Conservation (phyloP, 2,888 invertebrate species). For the Euclidia mi region DNA sequence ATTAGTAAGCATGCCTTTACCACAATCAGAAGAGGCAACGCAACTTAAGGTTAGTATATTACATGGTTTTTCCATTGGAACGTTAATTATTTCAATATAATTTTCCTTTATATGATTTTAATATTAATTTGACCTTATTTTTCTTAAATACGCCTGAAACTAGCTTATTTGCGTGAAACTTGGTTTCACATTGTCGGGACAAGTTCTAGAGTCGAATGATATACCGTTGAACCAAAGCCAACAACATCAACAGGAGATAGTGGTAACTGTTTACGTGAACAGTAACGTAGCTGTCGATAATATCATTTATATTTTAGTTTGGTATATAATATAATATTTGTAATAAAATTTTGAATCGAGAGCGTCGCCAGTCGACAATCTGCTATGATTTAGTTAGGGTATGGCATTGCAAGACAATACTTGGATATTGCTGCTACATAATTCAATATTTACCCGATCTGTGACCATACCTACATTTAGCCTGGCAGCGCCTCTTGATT, state of each 20-base stretch:
- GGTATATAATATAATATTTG: too few species aligned
- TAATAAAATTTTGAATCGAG: too few species aligned
- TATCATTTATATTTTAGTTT: slow-evolving; percentile 18
- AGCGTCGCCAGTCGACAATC: too few species aligned
- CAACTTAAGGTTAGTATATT: slow-evolving; percentile 77
- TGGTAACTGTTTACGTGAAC: slow-evolving; percentile 59
- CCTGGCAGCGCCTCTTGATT: too few species aligned
- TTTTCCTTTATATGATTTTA: slow-evolving; percentile 18
- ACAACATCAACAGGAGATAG: slow-evolving; percentile 17
- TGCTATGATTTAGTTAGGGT: too few species aligned
- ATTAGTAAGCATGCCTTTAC: slow-evolving; percentile 93
- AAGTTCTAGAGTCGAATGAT: slow-evolving; percentile 55
- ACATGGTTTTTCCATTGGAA: background rate
- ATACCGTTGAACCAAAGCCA: slow-evolving; percentile 27
- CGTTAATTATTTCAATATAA: slow-evolving; percentile 6
- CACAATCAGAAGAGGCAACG: slow-evolving; percentile 86
- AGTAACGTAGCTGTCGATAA: slow-evolving; percentile 50
- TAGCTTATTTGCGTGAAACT: slow-evolving; percentile 68
- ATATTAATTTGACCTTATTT: slow-evolving; percentile 18
- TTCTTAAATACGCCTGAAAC: slow-evolving; percentile 46
- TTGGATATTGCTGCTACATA: too few species aligned
- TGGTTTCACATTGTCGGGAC: slow-evolving; percentile 74
- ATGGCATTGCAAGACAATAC: too few species aligned
- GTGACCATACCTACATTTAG: too few species aligned
- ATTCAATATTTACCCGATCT: too few species aligned